These are phyloP conservation scores for Odocoileus virginianus DNA, from an alignment of 2,113 vertebrate species.

Conservation along the genomic window DNA sequence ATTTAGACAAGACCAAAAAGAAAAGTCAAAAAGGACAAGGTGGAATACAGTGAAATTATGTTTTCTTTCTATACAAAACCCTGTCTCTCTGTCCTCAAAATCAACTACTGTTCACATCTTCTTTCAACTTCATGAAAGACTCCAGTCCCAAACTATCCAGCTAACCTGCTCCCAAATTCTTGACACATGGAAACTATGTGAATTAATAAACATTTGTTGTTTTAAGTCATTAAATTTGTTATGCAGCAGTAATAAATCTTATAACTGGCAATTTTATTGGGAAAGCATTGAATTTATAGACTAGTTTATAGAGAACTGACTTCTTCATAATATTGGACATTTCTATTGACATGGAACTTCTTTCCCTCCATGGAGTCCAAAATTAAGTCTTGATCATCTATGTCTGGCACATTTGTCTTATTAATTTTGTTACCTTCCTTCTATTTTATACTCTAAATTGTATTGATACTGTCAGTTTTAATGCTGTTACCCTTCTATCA, in stretches of 20 bases:
- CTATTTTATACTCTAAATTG: not conserved
- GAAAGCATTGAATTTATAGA: not conserved
- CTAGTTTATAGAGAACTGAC: not conserved
- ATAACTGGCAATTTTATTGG: not conserved
- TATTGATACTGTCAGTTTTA: not conserved
- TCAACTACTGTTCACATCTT: not conserved
- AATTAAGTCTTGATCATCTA: not conserved
- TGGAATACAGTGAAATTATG: not conserved
- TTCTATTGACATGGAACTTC: not conserved
- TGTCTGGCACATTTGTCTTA: not conserved
- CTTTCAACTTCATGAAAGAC: not conserved
- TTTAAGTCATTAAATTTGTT: not conserved
- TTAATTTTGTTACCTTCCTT: not conserved
- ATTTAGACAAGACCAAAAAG: not conserved
- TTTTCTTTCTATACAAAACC: not conserved
- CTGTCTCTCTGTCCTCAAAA: not conserved
- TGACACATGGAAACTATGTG: not conserved
- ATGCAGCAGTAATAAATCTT: not conserved
- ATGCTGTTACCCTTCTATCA: not conserved
- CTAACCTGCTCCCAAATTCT: not conserved
- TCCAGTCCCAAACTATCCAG: not conserved
- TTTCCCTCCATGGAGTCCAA: not conserved
- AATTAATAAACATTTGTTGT: not conserved
- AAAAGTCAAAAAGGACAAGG: not conserved
- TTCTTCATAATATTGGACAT: not conserved